Evolutionary conservation across 2,888 invertebrate species (phyloP), one percentile per base, ranked within the genome.

Genomic region (Muschampia plurimacula): DNA sequence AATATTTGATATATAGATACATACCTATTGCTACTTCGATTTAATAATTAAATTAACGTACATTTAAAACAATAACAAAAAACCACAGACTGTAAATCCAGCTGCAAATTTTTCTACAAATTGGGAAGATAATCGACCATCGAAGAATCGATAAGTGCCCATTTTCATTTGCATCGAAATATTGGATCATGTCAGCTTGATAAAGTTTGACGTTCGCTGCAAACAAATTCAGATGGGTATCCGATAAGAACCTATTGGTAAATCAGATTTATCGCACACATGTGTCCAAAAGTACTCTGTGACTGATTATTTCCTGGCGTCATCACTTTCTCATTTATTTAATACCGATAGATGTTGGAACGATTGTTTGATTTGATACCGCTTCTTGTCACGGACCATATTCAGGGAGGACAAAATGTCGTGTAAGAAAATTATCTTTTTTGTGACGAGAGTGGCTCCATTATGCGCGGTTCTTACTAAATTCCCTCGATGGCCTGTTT

Each of bases 181-280:
- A 82, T 87, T 86, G 86, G 81, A 79, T 78, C 79, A 83, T 80
- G 85, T 85, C 87, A 84, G 75, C 73, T 63, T 59, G 86, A 86
- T 88, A 85, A 81, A 78, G 77, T 76, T 81, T 83, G 82, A 84
- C 80, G 78, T 77, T 72, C 70, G 64, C 68, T 73, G 69, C 72
- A 79, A 75, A 80, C 73, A 71, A 79, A 80, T 77, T 77, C 73
- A 76, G 68, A 79, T 78, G 44, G 28, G 44, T 59, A 59, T 46
- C 8, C 57, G 70, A 70, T 70, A 70, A 70, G 49, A 59, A 22
- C 32, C 36, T 71, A 66, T 65, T 66, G 66, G 64, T 60, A 66
- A 66, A 49, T 44, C 49, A 9, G 64, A 55, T 69, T 59, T 71
- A 65, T 71, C 59, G 44, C 65, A 49, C 65, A 59, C 15, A 59